Percentiles rank a stretch among this genome's conserved stretches.
Evolutionary conservation across 1,140 invertebrate species (phyloP).

Genomic region (Trinorchestia longiramus): DNA sequence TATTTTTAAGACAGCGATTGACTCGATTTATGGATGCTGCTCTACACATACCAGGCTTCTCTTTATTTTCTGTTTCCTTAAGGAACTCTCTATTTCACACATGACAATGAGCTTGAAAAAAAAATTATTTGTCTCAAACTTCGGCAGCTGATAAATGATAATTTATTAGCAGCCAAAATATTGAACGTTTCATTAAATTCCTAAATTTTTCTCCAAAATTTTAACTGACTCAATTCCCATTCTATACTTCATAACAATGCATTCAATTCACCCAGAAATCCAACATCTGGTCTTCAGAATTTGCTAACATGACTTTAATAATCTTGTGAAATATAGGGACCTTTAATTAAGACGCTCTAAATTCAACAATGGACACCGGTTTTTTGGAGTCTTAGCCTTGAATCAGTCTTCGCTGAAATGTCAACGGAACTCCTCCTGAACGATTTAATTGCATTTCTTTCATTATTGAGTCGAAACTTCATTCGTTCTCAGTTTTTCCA

Average conservation of each 20-base stretch:
- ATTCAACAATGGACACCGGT: not conserved
- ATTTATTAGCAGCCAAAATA: too few species aligned
- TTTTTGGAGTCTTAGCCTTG: not conserved
- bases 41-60: too few species aligned
- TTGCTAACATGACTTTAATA: not conserved
- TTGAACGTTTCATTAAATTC: too few species aligned
- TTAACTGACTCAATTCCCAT: not conserved
- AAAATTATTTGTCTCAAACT: too few species aligned
- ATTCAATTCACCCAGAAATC: not conserved
- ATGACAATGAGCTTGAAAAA: too few species aligned
- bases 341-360: not conserved
- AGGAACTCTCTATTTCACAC: too few species aligned
- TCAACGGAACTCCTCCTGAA: not conserved
- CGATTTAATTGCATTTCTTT: not conserved
- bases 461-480: not conserved
- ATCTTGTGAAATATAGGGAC: not conserved
- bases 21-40: too few species aligned
- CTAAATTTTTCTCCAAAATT: not conserved
- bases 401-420: not conserved
- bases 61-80: too few species aligned
- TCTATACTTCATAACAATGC: not conserved
- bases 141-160: too few species aligned
- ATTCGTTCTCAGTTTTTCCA: not conserved
- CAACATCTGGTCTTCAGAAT: not conserved
- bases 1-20: too few species aligned